Conservation (phyloP, 2,113 vertebrate species). For the Meleagris gallopavo region DNA sequence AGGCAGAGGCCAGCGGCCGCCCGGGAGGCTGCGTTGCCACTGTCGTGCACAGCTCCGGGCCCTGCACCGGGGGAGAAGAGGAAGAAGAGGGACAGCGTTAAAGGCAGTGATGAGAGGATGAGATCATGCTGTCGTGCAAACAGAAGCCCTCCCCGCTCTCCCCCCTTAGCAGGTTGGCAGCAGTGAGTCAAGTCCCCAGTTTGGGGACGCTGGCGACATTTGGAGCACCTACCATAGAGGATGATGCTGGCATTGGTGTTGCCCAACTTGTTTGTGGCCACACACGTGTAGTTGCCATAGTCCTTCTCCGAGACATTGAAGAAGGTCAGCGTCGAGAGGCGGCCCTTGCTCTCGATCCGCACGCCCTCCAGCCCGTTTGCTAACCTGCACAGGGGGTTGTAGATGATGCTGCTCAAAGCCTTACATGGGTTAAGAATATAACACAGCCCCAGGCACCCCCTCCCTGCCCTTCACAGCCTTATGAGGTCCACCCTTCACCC, state of each 20-base stretch:
- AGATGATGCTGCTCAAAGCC: rapidly evolving
- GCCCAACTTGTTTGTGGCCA: slow-evolving; percentile 93
- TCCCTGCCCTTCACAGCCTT: rapidly evolving
- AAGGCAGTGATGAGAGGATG: rapidly evolving
- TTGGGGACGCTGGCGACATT: not conserved
- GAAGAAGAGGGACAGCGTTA: rapidly evolving
- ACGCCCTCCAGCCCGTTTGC: slow-evolving; percentile 89
- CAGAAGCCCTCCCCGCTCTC: too few species aligned
- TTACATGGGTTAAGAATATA: not conserved
- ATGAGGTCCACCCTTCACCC: rapidly evolving
- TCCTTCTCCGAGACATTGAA: slow-evolving; percentile 98
- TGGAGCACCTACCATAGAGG: slow-evolving; percentile 87
- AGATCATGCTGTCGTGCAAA: rapidly evolving
- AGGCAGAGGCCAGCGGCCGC: slow-evolving; percentile 82
- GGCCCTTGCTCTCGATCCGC: slow-evolving; percentile 94
- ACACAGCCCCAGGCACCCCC: too few species aligned
- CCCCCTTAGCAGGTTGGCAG: not conserved
- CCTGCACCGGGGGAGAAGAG: slow-evolving; percentile 76
- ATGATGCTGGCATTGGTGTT: slow-evolving; percentile 96
- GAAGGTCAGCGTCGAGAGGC: slow-evolving; percentile 92
- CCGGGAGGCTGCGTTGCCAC: slow-evolving; percentile 82
- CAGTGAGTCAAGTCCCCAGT: too few species aligned
- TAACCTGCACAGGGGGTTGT: slow-evolving; percentile 78
- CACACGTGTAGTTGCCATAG: slow-evolving; percentile 98
- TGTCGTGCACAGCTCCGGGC: slow-evolving; percentile 91